phyloP scores from a whole-genome alignment of 2,888 invertebrate genomes.

The Cheilosia urbana region DNA sequence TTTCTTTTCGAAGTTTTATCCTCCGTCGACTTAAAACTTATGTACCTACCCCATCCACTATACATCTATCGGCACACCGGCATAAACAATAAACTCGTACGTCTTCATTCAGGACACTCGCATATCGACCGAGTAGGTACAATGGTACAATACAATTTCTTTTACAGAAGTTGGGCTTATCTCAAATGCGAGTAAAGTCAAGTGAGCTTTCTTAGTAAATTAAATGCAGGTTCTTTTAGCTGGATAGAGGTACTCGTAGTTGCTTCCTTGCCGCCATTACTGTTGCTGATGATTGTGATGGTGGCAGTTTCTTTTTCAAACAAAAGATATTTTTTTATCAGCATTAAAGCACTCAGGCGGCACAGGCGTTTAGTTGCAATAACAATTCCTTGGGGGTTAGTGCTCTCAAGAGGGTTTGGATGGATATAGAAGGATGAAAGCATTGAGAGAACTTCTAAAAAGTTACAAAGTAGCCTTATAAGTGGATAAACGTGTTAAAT shows the following conservation, averaged over 20 bases:
- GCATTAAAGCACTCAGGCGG: constrained; percentile 19
- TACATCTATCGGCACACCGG: not conserved
- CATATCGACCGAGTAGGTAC: not conserved
- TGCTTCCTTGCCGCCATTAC: not conserved
- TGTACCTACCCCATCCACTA: not conserved
- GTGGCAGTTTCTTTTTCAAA: constrained; percentile 18
- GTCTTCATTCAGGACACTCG: constrained; percentile 10
- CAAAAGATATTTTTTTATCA: constrained; percentile 20
- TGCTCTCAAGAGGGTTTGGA: not conserved
- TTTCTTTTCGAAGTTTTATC: constrained; percentile 39
- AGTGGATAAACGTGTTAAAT: constrained; percentile 61
- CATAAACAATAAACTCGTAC: constrained; percentile 21
- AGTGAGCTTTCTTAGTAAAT: constrained; percentile 29
- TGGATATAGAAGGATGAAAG: not conserved
- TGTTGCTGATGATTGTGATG: constrained; percentile 5
- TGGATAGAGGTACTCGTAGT: not conserved
- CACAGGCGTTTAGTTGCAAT: constrained; percentile 25
- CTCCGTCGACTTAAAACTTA: constrained; percentile 3
- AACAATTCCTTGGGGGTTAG: constrained; percentile 25
- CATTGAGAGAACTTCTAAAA: constrained; percentile 1
- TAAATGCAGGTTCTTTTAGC: constrained; percentile 28
- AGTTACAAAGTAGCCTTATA: constrained; percentile 25
- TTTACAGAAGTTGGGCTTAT: constrained; percentile 16
- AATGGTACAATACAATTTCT: constrained; percentile 3
- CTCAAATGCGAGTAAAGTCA: constrained; percentile 19